Evolutionary conservation across 2,797 vertebrate genomes (phyloP).

Genomic region (Lateolabrax maculatus): DNA sequence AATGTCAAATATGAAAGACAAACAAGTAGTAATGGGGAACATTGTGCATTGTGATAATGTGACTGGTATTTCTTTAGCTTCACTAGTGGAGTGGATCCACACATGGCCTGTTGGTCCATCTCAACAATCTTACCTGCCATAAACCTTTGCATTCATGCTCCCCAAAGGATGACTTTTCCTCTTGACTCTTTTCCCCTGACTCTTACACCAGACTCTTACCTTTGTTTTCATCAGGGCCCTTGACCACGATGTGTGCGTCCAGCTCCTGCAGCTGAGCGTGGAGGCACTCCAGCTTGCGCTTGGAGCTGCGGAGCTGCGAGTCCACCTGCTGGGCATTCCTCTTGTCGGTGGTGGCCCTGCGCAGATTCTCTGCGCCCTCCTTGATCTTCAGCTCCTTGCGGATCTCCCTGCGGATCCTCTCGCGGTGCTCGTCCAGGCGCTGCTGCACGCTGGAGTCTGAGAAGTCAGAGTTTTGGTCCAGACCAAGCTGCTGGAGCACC

Average conservation of each 20-base stretch:
- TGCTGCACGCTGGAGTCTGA: constrained; percentile 90
- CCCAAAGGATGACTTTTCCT: background rate
- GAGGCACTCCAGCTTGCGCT: constrained; percentile 86
- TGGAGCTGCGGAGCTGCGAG: constrained; percentile 88
- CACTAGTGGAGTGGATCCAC: background rate
- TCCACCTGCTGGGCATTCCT: constrained; percentile 90
- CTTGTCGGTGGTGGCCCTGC: constrained; percentile 91
- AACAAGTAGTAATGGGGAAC: background rate
- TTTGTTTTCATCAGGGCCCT: constrained; percentile 82
- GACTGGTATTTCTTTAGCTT: background rate
- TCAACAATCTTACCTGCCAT: background rate
- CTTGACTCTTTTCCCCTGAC: no score
- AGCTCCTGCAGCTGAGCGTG: constrained; percentile 91
- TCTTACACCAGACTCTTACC: no score
- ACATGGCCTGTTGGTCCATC: background rate
- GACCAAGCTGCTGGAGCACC: constrained; percentile 89
- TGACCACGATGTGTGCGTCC: constrained; percentile 90
- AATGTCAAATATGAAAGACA: background rate
- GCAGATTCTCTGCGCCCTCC: constrained; percentile 92
- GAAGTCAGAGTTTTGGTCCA: constrained; percentile 90
- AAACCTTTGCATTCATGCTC: no score
- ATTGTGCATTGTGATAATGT: background rate
- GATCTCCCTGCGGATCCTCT: constrained; percentile 91
- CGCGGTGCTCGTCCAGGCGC: constrained; percentile 90
- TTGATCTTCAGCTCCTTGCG: constrained; percentile 94